These are phyloP conservation scores for Notarius lentiginosus DNA, from an alignment of 2,113 vertebrate genomes.

Conservation along the genomic window DNA sequence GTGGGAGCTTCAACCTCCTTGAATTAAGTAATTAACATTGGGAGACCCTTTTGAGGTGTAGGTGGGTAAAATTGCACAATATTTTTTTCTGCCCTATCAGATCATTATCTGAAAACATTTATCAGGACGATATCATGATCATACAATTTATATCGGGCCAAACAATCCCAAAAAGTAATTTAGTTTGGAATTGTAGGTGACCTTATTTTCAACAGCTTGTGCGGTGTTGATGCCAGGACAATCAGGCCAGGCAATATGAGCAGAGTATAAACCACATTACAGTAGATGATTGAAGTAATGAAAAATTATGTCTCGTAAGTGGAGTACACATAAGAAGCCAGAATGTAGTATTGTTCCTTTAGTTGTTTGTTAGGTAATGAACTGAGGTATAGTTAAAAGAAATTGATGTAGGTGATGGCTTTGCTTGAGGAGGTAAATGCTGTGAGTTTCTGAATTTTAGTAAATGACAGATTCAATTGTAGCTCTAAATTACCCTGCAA, in stretches of 20 bases:
- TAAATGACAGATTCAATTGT: background rate
- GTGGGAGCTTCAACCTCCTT: background rate
- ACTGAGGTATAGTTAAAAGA: background rate
- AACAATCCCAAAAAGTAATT: conserved; percentile 34
- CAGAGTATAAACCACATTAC: conserved; percentile 24
- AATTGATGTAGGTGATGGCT: background rate
- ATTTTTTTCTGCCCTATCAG: conserved; percentile 35
- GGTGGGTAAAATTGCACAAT: conserved; percentile 26
- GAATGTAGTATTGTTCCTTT: background rate
- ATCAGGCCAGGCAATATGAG: background rate
- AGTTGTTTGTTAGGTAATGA: background rate
- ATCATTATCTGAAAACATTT: conserved; percentile 10
- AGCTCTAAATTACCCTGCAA: background rate
- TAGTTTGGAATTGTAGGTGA: background rate
- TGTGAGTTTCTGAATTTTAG: background rate
- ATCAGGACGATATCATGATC: conserved; percentile 13
- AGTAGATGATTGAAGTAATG: background rate
- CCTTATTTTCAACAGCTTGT: background rate
- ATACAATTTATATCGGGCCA: background rate
- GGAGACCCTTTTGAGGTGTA: background rate
- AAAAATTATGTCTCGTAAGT: background rate
- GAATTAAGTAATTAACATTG: background rate
- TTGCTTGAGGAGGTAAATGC: background rate
- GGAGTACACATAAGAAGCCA: background rate
- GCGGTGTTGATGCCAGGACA: background rate